Percentiles rank a stretch among this genome's conserved stretches.
Evolutionary conservation across 2,797 vertebrate species (phyloP).

Genomic region (Acipenser oxyrinchus): DNA sequence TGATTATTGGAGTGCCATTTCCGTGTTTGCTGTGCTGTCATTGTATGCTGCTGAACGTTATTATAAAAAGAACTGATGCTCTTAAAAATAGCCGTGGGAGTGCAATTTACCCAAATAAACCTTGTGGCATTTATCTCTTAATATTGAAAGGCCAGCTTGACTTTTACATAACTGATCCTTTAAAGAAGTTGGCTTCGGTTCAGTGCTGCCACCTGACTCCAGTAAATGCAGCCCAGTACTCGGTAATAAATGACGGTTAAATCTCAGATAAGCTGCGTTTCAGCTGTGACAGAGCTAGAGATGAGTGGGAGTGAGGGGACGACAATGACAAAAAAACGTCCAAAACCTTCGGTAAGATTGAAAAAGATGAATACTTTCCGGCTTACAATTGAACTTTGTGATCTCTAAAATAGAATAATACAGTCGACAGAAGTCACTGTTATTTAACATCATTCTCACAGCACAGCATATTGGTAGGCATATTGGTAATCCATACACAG

Average conservation of each 20-base stretch:
- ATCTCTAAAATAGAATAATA: background rate
- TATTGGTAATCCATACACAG: too few relatives aligned
- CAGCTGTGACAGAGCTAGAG: constrained; percentile 38
- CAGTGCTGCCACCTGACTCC: background rate
- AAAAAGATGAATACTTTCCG: background rate
- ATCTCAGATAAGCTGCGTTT: constrained; percentile 56
- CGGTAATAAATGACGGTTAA: constrained; percentile 54
- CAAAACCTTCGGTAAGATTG: constrained; percentile 21
- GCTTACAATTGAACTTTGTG: background rate
- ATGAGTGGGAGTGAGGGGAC: constrained; percentile 33
- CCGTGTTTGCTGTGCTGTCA: too few relatives aligned
- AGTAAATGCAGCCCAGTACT: constrained; percentile 42
- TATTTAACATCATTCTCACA: background rate
- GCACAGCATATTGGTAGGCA: background rate
- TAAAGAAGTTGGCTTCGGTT: constrained; percentile 12
- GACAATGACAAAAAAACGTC: constrained; percentile 34
- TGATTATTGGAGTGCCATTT: too few relatives aligned
- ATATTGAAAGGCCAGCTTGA: constrained; percentile 1
- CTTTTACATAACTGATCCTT: constrained; percentile 43
- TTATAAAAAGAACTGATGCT: constrained; percentile 4
- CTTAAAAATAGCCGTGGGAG: background rate
- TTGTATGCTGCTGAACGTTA: background rate
- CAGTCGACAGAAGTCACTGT: background rate
- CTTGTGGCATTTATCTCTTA: background rate
- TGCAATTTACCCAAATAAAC: constrained; percentile 4